Evolutionary conservation across 64 coral and sea anemone species (phyloP).

Genomic region (Montipora sp.): DNA sequence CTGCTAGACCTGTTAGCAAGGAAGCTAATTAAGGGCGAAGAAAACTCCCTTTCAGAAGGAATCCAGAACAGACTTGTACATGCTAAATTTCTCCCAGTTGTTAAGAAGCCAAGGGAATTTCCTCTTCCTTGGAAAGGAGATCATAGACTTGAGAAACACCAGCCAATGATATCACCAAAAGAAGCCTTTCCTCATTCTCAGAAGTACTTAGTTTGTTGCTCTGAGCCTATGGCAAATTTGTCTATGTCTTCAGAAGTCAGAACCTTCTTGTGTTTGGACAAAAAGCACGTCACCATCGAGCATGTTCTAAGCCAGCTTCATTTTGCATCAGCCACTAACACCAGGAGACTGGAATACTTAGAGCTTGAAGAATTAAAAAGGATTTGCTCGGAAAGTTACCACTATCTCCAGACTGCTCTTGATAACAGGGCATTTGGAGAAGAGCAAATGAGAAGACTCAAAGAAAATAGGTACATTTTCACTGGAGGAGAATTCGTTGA

Average conservation of each 20-base stretch:
- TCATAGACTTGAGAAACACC: background rate
- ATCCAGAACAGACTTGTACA: slow-evolving; percentile 15
- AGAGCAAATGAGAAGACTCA: background rate
- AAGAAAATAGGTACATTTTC: background rate
- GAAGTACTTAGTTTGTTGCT: slow-evolving; percentile 68
- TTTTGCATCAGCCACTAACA: background rate
- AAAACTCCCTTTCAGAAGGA: background rate
- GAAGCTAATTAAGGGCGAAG: slow-evolving; percentile 10
- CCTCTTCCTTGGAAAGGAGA: slow-evolving; percentile 79
- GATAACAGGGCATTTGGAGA: background rate
- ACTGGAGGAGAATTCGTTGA: slow-evolving; percentile 6
- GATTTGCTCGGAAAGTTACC: slow-evolving; percentile 48
- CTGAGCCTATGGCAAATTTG: slow-evolving; percentile 33
- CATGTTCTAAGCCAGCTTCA: slow-evolving; percentile 39
- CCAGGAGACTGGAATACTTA: background rate
- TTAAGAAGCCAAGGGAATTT: slow-evolving; percentile 60
- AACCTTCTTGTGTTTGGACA: slow-evolving; percentile 17
- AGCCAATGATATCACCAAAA: slow-evolving; percentile 37
- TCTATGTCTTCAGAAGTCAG: background rate
- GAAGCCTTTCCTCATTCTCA: slow-evolving; percentile 30
- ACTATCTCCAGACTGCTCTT: slow-evolving; percentile 48
- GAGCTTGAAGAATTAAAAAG: background rate
- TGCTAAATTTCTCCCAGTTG: slow-evolving; percentile 74
- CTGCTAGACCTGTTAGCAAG: slow-evolving; percentile 36
- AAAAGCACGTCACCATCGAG: background rate